These are phyloP conservation scores for Heliconius ethilla DNA, from an alignment of 2,888 invertebrate genomes.

Conservation along the genomic window DNA sequence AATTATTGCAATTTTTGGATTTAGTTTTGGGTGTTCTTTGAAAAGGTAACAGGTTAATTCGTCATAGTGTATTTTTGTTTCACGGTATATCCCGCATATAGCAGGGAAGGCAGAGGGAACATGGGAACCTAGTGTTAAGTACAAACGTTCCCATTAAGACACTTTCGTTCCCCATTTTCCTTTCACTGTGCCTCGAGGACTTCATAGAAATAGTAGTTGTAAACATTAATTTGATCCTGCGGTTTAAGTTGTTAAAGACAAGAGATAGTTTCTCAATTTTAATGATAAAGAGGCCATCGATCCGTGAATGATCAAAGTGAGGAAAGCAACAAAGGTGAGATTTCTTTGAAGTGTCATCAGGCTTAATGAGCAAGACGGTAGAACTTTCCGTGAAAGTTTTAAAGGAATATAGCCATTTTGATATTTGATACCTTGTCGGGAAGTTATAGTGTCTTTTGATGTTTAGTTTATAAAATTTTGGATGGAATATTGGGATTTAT, in stretches of 20 bases:
- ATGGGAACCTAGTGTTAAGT: not conserved
- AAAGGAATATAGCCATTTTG: conserved; percentile 9
- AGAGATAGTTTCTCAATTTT: conserved; percentile 59
- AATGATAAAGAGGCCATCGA: conserved; percentile 68
- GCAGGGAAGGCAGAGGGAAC: not conserved
- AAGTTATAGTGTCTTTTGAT: not conserved
- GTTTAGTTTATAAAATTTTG: not conserved
- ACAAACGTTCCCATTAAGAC: no score
- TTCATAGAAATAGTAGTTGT: not conserved
- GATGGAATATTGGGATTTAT: no score
- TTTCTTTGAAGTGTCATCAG: conserved; percentile 65
- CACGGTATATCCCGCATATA: not conserved
- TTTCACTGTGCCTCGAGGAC: no score
- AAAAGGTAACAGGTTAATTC: not conserved
- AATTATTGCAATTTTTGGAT: conserved; percentile 5
- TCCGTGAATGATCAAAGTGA: conserved; percentile 65
- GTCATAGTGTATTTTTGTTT: not conserved
- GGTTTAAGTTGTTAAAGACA: conserved; percentile 49
- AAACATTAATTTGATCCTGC: not conserved
- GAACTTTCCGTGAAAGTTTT: conserved; percentile 29
- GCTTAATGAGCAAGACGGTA: conserved; percentile 56
- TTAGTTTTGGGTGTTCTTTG: not conserved
- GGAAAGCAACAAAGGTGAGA: conserved; percentile 64
- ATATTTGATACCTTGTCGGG: not conserved
- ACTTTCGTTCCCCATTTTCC: no score